Evolutionary conservation across 2,797 vertebrate species (phyloP).

Genomic region (Pseudochirops cupreus): DNA sequence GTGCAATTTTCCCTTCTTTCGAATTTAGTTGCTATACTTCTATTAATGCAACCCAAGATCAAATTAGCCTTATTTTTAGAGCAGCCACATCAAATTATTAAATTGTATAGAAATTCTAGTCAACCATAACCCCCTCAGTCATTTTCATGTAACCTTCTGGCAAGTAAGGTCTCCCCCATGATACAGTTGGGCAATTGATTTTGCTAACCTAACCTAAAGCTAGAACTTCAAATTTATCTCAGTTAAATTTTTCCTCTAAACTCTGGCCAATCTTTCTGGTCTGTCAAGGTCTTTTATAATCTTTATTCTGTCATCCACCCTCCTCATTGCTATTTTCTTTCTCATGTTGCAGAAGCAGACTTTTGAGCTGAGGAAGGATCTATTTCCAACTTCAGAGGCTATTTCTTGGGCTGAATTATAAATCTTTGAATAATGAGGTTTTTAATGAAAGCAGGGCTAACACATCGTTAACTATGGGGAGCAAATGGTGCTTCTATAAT

Average conservation of each 20-base stretch:
- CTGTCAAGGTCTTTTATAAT: neutral
- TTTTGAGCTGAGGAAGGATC: constrained; percentile 67
- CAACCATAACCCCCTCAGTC: neutral
- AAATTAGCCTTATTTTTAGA: neutral
- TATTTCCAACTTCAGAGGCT: constrained; percentile 72
- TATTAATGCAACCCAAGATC: neutral
- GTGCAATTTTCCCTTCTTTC: neutral
- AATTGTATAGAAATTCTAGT: neutral
- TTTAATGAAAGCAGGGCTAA: constrained; percentile 84
- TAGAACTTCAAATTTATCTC: neutral
- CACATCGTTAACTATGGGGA: constrained; percentile 82
- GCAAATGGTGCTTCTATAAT: constrained; percentile 78
- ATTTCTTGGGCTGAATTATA: constrained; percentile 81
- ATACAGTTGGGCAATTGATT: neutral
- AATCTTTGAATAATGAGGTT: constrained; percentile 86
- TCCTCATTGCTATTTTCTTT: constrained; percentile 23
- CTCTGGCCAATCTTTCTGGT: constrained; percentile 12
- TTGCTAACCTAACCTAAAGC: neutral
- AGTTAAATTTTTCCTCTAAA: constrained; percentile 39
- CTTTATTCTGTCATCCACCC: constrained; percentile 9
- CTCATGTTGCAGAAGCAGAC: constrained; percentile 47
- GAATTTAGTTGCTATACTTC: neutral
- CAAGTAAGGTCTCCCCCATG: neutral
- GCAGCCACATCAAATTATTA: neutral
- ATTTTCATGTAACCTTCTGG: neutral